Evolutionary conservation across 2,113 vertebrate genomes (phyloP).

Genomic region (Crotophaga sulcirostris): DNA sequence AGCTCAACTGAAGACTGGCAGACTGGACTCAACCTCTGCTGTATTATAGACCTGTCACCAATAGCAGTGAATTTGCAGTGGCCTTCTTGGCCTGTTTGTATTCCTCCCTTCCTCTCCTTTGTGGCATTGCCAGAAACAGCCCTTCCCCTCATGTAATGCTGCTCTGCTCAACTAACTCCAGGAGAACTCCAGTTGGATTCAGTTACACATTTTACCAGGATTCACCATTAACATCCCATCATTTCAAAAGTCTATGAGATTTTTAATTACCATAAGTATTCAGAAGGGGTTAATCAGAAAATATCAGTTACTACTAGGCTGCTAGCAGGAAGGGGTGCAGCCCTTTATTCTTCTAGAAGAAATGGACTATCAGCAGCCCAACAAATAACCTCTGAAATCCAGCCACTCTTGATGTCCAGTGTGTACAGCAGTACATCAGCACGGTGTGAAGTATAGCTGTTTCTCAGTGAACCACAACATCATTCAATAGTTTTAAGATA

Average conservation of each 20-base stretch:
- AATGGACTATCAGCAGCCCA: neutral
- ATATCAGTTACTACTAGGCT: neutral
- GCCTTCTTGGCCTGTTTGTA: neutral
- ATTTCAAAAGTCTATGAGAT: neutral
- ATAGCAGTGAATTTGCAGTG: neutral
- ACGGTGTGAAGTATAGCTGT: neutral
- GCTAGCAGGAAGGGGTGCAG: neutral
- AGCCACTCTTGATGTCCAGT: neutral
- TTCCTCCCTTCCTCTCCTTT: neutral
- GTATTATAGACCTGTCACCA: neutral
- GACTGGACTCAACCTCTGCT: neutral
- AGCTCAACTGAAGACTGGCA: neutral
- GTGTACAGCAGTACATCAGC: neutral
- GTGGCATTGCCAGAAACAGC: neutral
- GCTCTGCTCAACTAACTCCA: neutral
- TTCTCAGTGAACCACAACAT: neutral
- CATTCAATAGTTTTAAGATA: neutral
- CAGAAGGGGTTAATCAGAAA: neutral
- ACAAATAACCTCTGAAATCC: neutral
- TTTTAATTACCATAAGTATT: neutral
- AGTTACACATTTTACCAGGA: neutral
- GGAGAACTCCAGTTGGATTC: neutral
- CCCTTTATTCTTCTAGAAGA: neutral
- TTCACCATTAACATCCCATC: neutral
- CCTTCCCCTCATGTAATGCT: neutral